These are phyloP conservation scores for Chesias legatella DNA, from an alignment of 2,888 invertebrate species.

Conservation along the genomic window DNA sequence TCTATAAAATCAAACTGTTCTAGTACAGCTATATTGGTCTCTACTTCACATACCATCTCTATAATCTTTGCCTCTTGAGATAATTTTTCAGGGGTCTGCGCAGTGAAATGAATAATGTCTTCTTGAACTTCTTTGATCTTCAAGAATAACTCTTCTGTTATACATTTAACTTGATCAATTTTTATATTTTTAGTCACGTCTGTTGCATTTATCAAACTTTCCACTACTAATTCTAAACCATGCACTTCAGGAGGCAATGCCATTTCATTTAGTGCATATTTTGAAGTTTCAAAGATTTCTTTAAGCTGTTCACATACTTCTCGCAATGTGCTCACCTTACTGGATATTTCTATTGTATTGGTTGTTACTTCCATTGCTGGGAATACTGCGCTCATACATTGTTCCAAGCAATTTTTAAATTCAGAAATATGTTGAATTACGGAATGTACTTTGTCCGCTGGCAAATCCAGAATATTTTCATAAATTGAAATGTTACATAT, in stretches of 20 bases:
- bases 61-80: conserved; percentile 56
- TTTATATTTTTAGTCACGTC: conserved; percentile 49
- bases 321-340: conserved; percentile 50
- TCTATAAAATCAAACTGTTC: conserved; percentile 64
- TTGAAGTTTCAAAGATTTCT: conserved; percentile 41
- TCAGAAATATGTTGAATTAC: conserved; percentile 51
- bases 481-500: conserved; percentile 62
- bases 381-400: conserved; percentile 50
- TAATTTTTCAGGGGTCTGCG: conserved; percentile 39
- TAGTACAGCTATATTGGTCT: conserved; percentile 58
- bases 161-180: conserved; percentile 48
- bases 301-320: conserved; percentile 52
- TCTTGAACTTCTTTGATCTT: conserved; percentile 54
- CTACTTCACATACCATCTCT: conserved; percentile 55
- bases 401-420: conserved; percentile 56
- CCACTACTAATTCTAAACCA: conserved; percentile 41
- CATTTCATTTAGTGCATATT: conserved; percentile 18
- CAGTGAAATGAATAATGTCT: conserved; percentile 52
- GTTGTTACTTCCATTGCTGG: conserved; percentile 55
- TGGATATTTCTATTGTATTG: conserved; percentile 56
- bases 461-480: conserved; percentile 59
- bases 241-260: conserved; percentile 31
- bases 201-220: conserved; percentile 48
- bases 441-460: conserved; percentile 55
- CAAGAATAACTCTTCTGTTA: conserved; percentile 55